Evolutionary conservation across 2,113 vertebrate species (phyloP), one percentile per base, ranked within the genome.

Genomic region (Tachycineta bicolor): DNA sequence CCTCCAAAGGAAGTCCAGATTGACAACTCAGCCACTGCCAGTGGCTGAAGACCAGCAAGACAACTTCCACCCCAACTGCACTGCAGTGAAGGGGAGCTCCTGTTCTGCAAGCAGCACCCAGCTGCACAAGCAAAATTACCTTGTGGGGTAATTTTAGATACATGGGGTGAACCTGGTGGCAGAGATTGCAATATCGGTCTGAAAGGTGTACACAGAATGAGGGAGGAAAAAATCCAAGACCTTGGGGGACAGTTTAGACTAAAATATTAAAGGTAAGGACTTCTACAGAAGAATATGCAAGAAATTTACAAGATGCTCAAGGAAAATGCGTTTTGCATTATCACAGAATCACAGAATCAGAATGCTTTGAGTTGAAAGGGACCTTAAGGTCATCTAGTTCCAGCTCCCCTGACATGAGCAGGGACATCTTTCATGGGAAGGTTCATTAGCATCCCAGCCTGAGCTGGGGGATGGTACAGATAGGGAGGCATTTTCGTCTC

Each of bases 201-300:
- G 56, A 44, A 87, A 83, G 33, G 21, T 34, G 16, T 47, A 23
- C 29, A 11, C 6, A 84, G 60, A 82, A 43, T 12, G 50, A 53
- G 14, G 14, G 14, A 59, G 33, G 18, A 15, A 77, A 68, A 84
- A 29, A 23, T 24, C 12, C 24, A 81, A 80, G 52, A 25, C 23
- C 47, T 19, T 46, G 21, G 29, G 33, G 4, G 17, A 43, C 19
- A 29, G 10, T 33, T 81, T 74, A 44, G 4, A 33, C 22, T 58
- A 29, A 70, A 82, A 10, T 62, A 20, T 53, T 69, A 37, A 21
- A 49, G 56, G 33, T 12, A 81, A 74, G 31, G 37, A 44, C 20
- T 77, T 60, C 6, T 34, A 24, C 63, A 34, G 14, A 14, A 46
- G 3, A 0, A 0, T 12, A 21, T 52, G 14, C 33, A 83, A 89